Evolutionary conservation across 2,113 vertebrate genomes (phyloP).

Genomic region (Eurypyga helias): DNA sequence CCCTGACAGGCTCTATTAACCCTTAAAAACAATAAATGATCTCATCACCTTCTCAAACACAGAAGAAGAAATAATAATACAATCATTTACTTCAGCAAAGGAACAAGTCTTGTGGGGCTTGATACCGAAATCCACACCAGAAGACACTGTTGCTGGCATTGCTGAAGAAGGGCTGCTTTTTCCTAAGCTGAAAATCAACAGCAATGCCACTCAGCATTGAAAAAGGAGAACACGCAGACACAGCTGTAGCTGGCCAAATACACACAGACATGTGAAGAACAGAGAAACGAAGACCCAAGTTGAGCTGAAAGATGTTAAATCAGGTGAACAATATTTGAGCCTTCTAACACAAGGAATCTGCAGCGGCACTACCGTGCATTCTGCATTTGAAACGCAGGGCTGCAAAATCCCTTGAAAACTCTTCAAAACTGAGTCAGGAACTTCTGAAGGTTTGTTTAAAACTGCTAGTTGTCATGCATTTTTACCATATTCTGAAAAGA

Average conservation of each 20-base stretch:
- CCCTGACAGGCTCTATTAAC: slow-evolving; percentile 68
- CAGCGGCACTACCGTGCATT: background rate
- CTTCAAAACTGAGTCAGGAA: background rate
- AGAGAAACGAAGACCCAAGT: background rate
- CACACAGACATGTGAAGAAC: background rate
- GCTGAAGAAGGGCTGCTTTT: background rate
- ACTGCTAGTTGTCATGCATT: background rate
- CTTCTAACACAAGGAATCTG: background rate
- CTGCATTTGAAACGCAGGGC: background rate
- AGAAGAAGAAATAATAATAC: slow-evolving; percentile 48
- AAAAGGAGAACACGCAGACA: background rate
- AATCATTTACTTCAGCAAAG: slow-evolving; percentile 55
- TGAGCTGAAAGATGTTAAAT: background rate
- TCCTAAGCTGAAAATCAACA: background rate
- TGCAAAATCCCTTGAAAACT: background rate
- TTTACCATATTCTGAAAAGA: background rate
- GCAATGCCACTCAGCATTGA: background rate
- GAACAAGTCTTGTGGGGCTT: slow-evolving; percentile 37
- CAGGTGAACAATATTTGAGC: background rate
- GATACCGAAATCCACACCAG: background rate
- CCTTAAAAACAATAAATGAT: slow-evolving; percentile 76
- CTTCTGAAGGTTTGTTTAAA: background rate
- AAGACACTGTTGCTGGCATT: background rate
- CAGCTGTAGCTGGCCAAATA: accelerated
- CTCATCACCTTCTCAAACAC: slow-evolving; percentile 64